Percentiles rank a stretch among this genome's conserved stretches.
Evolutionary conservation across 2,888 invertebrate genomes (phyloP).

Genomic region (Myathropa florea): DNA sequence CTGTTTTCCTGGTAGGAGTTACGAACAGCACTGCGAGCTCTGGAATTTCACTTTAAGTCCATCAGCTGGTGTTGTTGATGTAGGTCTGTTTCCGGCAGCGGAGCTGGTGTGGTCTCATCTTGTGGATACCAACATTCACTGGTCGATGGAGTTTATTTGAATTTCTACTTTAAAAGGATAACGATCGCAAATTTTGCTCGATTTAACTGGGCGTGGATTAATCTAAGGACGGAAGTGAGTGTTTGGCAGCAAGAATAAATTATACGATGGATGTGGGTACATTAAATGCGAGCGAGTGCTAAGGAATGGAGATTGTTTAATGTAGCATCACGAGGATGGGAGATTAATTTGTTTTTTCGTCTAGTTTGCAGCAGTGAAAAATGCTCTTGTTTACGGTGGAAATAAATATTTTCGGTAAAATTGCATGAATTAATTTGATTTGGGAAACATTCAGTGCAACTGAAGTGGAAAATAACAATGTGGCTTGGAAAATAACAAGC

Average conservation of each 20-base stretch:
- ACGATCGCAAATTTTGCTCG: slow-evolving; percentile 38
- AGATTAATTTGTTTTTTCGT: slow-evolving; percentile 1
- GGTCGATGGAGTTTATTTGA: not conserved
- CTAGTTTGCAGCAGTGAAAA: not conserved
- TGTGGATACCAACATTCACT: not conserved
- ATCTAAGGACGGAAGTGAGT: slow-evolving; percentile 17
- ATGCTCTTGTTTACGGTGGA: not conserved
- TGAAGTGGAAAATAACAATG: not conserved
- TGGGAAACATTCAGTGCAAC: not conserved
- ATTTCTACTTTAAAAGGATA: slow-evolving; percentile 24
- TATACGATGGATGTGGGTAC: not conserved
- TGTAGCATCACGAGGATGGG: not conserved
- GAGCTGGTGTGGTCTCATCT: slow-evolving; percentile 22
- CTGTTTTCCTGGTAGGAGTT: slow-evolving; percentile 14
- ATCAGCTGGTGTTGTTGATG: slow-evolving; percentile 51
- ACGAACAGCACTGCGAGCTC: slow-evolving; percentile 15
- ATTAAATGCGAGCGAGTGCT: not conserved
- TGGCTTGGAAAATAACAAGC: not conserved
- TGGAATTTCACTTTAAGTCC: slow-evolving; percentile 7
- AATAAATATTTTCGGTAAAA: not conserved
- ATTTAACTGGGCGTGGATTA: slow-evolving; percentile 49
- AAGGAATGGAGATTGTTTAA: not conserved
- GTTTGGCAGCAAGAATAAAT: slow-evolving; percentile 26
- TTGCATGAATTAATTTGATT: not conserved
- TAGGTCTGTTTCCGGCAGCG: slow-evolving; percentile 33